Percentiles rank a stretch among this genome's conserved stretches.
These are phyloP conservation scores for Caenorhabditis tropicalis DNA, from an alignment of 1,140 invertebrate species.

Conservation along the genomic window DNA sequence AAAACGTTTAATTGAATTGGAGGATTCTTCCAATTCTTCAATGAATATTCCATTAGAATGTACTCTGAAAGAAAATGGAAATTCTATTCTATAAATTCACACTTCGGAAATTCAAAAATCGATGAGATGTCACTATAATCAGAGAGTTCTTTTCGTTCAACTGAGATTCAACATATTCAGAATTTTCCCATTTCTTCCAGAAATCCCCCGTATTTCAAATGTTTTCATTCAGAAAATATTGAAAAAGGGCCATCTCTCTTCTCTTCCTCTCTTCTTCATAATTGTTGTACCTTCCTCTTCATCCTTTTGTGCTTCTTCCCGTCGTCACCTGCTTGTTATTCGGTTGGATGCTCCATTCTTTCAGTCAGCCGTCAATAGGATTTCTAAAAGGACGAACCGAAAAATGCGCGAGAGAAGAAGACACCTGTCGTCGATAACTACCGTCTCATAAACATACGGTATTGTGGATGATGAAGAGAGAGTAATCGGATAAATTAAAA, in stretches of 20 bases:
- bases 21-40: neutral
- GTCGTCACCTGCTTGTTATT: slow-evolving; percentile 16
- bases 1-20: too few species aligned
- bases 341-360: slow-evolving; percentile 32
- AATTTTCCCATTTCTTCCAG: neutral
- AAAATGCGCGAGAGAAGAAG: slow-evolving; percentile 23
- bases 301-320: neutral
- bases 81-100: neutral
- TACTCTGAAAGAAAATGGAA: neutral
- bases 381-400: neutral
- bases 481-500: neutral
- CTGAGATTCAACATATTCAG: neutral
- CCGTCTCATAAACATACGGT: slow-evolving; percentile 3
- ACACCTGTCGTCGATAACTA: slow-evolving; percentile 1
- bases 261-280: neutral
- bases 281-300: slow-evolving; percentile 21
- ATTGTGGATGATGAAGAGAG: neutral
- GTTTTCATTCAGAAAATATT: neutral
- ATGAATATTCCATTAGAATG: neutral
- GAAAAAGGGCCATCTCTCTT: neutral
- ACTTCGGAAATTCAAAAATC: too few species aligned
- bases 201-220: too few species aligned
- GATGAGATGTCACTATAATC: too few species aligned
- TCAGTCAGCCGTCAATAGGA: slow-evolving; percentile 7
- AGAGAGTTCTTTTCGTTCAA: neutral